These are phyloP conservation scores for Silurus lanzhouensis DNA, from an alignment of 2,797 vertebrate species.

Conservation along the genomic window DNA sequence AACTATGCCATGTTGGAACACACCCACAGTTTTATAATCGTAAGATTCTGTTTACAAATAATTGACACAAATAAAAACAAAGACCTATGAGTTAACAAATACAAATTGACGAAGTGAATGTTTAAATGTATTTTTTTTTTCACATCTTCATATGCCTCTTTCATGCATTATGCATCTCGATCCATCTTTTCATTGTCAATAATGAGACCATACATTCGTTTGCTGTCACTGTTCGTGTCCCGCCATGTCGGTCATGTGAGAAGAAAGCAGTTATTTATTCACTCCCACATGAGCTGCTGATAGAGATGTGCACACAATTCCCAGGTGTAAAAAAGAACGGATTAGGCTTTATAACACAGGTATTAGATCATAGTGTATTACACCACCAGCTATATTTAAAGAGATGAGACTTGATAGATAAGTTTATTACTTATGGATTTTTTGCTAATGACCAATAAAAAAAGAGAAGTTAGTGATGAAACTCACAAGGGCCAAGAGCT, in stretches of 20 bases:
- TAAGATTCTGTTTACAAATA: no score
- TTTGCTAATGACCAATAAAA: neutral
- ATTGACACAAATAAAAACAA: no score
- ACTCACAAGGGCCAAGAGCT: neutral
- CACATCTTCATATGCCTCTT: slow-evolving; percentile 10
- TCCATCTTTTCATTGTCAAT: slow-evolving; percentile 24
- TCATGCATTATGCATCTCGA: slow-evolving; percentile 38
- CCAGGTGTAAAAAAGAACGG: neutral
- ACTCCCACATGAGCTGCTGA: neutral
- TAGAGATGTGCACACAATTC: neutral
- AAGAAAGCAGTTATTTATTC: slow-evolving; percentile 29
- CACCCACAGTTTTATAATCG: no score
- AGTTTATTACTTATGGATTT: neutral
- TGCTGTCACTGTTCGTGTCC: slow-evolving; percentile 16
- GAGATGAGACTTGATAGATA: neutral
- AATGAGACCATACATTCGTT: slow-evolving; percentile 35
- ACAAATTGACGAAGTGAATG: neutral
- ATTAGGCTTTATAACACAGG: neutral
- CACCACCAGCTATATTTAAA: neutral
- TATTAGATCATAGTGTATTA: no score
- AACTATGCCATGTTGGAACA: no score
- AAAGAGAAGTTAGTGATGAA: neutral
- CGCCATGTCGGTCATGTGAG: slow-evolving; percentile 7
- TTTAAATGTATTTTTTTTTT: neutral
- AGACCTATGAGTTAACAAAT: neutral